A percentile compares a stretch with the other conserved stretches of the same genome.
phyloP scores from a whole-genome alignment of 2,113 vertebrate species.

The Callipepla squamata region DNA sequence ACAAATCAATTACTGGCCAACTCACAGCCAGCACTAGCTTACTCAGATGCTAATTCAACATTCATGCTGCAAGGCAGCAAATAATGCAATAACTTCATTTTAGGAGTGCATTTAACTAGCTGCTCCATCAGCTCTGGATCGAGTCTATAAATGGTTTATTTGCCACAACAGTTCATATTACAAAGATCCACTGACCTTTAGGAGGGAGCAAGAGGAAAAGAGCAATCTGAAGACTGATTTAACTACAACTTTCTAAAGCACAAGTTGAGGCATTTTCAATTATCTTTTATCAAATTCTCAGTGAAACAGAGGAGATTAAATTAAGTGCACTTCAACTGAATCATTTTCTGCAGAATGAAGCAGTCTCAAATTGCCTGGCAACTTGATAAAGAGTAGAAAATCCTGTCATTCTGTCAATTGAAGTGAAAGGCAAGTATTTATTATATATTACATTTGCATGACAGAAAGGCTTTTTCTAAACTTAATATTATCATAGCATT shows the following conservation, averaged over 20 bases:
- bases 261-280: slow-evolving; percentile 34
- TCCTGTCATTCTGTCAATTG: not conserved
- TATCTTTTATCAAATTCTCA: slow-evolving; percentile 58
- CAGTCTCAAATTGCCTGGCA: slow-evolving; percentile 3
- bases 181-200: slow-evolving; percentile 29
- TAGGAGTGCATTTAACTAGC: not conserved
- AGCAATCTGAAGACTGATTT: slow-evolving; percentile 34
- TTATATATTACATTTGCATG: not conserved
- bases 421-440: slow-evolving; percentile 25
- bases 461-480: slow-evolving; percentile 42
- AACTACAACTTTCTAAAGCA: slow-evolving; percentile 34
- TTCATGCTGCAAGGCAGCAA: not conserved
- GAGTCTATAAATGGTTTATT: not conserved
- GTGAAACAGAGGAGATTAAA: slow-evolving; percentile 53
- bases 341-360: slow-evolving; percentile 40
- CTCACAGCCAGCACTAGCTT: not conserved
- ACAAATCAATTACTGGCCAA: not conserved
- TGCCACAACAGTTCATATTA: not conserved
- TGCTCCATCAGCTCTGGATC: not conserved
- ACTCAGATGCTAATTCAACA: not conserved
- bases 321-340: slow-evolving; percentile 60
- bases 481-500: slow-evolving; percentile 38
- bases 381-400: slow-evolving; percentile 53
- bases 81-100: not conserved
- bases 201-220: not conserved